These are phyloP conservation scores for Danionella cerebrum DNA, from an alignment of 2,113 vertebrate species.

Conservation along the genomic window DNA sequence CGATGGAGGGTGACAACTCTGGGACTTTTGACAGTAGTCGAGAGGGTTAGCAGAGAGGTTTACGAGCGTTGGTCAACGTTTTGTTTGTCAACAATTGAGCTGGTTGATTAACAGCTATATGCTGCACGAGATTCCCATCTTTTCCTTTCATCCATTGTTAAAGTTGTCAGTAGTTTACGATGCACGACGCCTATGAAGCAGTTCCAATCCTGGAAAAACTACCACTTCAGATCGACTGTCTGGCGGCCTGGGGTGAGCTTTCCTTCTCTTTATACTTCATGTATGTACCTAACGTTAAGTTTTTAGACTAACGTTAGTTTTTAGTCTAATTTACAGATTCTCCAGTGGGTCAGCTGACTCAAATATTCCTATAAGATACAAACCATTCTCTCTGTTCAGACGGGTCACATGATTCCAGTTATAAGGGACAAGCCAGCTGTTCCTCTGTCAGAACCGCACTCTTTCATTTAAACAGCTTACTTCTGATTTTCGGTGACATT, in stretches of 20 bases:
- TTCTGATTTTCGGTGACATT: too few species aligned
- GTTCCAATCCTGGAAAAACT: slow-evolving; percentile 91
- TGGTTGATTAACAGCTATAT: not conserved
- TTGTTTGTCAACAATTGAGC: not conserved
- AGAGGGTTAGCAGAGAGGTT: not conserved
- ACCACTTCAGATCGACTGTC: slow-evolving; percentile 91
- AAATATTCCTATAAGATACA: too few species aligned
- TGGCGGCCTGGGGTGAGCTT: slow-evolving; percentile 90
- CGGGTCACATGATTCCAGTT: too few species aligned
- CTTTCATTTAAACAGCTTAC: too few species aligned
- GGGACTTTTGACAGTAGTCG: not conserved
- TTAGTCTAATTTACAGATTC: too few species aligned
- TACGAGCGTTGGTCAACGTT: not conserved
- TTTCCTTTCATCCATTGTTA: not conserved
- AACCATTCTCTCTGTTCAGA: too few species aligned
- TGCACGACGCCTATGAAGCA: slow-evolving; percentile 93
- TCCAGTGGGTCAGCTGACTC: too few species aligned
- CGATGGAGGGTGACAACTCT: not conserved
- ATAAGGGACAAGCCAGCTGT: too few species aligned
- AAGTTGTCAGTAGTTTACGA: slow-evolving; percentile 34
- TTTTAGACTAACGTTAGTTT: too few species aligned
- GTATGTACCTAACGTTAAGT: too few species aligned
- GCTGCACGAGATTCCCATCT: not conserved
- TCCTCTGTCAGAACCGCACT: too few species aligned
- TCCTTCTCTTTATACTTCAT: too few species aligned